Base-by-base conservation (phyloP, 2,888 invertebrate genomes). In the Ormyrus labotus region DNA sequence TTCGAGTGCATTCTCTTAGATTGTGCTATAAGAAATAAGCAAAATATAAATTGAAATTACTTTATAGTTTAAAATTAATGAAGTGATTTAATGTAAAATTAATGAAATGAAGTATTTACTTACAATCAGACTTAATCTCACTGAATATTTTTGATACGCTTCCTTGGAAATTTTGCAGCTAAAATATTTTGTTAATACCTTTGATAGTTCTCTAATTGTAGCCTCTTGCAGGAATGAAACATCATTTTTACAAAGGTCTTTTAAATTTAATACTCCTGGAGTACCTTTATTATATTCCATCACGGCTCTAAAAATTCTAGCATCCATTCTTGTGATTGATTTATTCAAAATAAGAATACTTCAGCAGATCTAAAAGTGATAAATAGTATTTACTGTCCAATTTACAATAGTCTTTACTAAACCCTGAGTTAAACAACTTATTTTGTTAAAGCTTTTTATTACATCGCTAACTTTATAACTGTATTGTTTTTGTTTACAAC, bases 101-200 rank as follows among this genome's bases (percentile, higher is more conserved):
- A 65, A 19, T 63, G n/a, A 2, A 60, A 19, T 57, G 47, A 77
- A 55, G 55, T 47, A 64, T 70, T 65, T n/a, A 88, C 89, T 71
- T 85, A 89, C 89, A 55, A 90, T 89, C 7, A 88, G 50, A 78
- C 87, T 80, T 19, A 87, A 82, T 78, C 88, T 84, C 34, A 88
- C 88, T 0, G 86, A 84, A 64, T 89, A 89, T 72, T 88, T 86
- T 74, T 89, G 89, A 72, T 86, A 83, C 55, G 85, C 87, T 80
- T 88, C 87, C 13, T 84, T 85, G 0, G 89, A 88, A 55, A 89
- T 86, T 83, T 87, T 89, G 70, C 86, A 85, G 48, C 83, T 82
- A 7, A 90, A 79, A 11, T 87, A 75, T 71, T 86, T 86, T 67
- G 87, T 85, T 11, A 89, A 83, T 4, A 87, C 86, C 65, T 65